phyloP scores from a whole-genome alignment of 2,797 vertebrate species.

The Karalla daura region DNA sequence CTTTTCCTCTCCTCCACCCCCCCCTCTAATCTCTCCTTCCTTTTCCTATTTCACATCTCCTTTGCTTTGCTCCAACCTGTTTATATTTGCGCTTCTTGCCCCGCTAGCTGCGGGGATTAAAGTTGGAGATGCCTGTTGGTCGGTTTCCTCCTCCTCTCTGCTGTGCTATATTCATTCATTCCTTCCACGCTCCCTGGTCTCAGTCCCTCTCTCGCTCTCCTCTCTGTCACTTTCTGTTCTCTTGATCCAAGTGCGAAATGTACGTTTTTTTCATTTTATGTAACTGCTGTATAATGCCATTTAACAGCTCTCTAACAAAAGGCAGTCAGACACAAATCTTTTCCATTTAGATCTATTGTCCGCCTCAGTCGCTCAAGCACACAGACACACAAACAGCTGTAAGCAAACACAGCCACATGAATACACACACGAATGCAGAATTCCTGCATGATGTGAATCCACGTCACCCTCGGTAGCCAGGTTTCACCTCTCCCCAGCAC shows the following conservation, averaged over 20 bases:
- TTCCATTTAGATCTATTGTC: background rate
- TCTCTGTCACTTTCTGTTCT: conserved; percentile 7
- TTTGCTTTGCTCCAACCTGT: conserved; percentile 25
- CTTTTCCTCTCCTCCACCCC: conserved; percentile 29
- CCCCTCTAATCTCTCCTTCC: conserved; percentile 41
- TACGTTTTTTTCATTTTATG: background rate
- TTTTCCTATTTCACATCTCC: conserved; percentile 33
- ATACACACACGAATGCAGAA: conserved; percentile 14
- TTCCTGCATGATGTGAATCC: conserved; percentile 41
- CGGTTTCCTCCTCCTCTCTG: conserved; percentile 8
- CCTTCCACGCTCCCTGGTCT: no score
- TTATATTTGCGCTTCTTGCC: conserved; percentile 36
- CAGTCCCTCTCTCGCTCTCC: no score
- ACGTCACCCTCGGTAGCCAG: conserved; percentile 26
- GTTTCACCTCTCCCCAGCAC: conserved; percentile 25
- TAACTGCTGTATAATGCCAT: background rate
- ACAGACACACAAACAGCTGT: conserved; percentile 4
- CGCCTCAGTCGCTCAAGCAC: no score
- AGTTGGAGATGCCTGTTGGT: conserved; percentile 16
- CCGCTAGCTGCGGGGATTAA: conserved; percentile 44
- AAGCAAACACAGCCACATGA: conserved; percentile 22
- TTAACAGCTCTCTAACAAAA: conserved; percentile 15
- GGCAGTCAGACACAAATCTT: no score
- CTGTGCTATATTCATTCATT: conserved; percentile 16
- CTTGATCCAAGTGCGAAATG: no score